Evolutionary conservation across 2,888 invertebrate species (phyloP).

Genomic region (Saturnia japonica): DNA sequence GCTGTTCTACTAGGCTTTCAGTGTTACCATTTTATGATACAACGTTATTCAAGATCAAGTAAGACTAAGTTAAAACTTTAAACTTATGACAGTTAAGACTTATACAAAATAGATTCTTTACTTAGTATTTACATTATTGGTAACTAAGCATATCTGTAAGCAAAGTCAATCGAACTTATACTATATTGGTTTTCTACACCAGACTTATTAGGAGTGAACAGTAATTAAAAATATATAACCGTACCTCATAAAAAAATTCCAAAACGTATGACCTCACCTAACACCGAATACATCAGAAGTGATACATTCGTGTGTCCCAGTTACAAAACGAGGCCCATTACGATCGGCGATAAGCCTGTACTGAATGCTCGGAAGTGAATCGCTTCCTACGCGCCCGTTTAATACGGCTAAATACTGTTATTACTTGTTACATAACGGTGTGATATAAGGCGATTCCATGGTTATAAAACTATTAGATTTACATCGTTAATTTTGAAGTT

Average conservation of each 20-base stretch:
- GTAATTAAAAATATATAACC: background rate
- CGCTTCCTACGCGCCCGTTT: constrained; percentile 25
- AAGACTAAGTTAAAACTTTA: too few relatives aligned
- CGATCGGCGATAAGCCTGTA: constrained; percentile 26
- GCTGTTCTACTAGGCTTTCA: too few relatives aligned
- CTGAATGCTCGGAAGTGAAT: constrained; percentile 29
- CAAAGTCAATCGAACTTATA: too few relatives aligned
- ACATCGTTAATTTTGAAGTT: too few relatives aligned
- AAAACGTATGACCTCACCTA: constrained; percentile 21
- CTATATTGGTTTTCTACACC: too few relatives aligned
- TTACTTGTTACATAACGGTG: constrained; percentile 28
- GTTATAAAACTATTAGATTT: background rate
- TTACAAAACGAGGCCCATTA: constrained; percentile 27
- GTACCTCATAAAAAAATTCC: constrained; percentile 4
- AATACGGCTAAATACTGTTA: constrained; percentile 18
- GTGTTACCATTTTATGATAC: too few relatives aligned
- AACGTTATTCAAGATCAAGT: too few relatives aligned
- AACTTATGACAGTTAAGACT: too few relatives aligned
- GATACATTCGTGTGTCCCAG: constrained; percentile 22
- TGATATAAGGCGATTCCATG: constrained; percentile 26
- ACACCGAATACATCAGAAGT: constrained; percentile 20
- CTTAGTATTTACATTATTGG: too few relatives aligned
- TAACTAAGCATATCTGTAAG: too few relatives aligned
- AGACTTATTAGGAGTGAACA: background rate
- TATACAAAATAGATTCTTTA: too few relatives aligned